A percentile compares a stretch with the other conserved stretches of the same genome.
phyloP scores from a whole-genome alignment of 2,113 vertebrate genomes.

The Megalops atlanticus region DNA sequence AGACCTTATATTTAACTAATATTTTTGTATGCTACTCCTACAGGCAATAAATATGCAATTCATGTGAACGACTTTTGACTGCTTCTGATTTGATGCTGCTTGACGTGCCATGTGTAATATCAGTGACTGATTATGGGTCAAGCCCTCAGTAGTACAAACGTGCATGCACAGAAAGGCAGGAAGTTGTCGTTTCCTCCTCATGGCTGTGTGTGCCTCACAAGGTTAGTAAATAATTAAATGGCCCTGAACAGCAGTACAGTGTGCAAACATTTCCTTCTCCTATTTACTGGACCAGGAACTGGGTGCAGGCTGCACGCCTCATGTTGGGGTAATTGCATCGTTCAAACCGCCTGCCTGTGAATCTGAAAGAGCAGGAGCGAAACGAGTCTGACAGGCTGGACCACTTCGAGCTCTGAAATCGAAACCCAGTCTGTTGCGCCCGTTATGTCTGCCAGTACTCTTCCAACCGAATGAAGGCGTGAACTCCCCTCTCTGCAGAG shows the following conservation, averaged over 20 bases:
- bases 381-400: conserved; percentile 29
- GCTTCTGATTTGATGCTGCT: neutral
- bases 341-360: neutral
- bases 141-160: neutral
- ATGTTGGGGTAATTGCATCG: neutral
- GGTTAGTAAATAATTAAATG: conserved; percentile 25
- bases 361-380: neutral
- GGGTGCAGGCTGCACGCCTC: neutral
- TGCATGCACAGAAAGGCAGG: neutral
- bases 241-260: neutral
- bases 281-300: neutral
- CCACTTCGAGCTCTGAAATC: neutral
- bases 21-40: conserved; percentile 52
- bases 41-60: conserved; percentile 59
- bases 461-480: neutral
- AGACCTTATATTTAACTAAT: conserved; percentile 50
- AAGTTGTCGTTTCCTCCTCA: conserved; percentile 11
- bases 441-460: neutral
- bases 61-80: conserved; percentile 4
- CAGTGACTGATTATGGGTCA: neutral
- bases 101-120: neutral
- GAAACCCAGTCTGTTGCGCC: neutral
- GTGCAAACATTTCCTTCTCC: neutral
- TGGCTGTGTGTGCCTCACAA: neutral
- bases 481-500: neutral